Evolutionary conservation across 2,113 vertebrate genomes (phyloP), one percentile per base, ranked within the genome.

Genomic region (Cyprinodon variegatus): DNA sequence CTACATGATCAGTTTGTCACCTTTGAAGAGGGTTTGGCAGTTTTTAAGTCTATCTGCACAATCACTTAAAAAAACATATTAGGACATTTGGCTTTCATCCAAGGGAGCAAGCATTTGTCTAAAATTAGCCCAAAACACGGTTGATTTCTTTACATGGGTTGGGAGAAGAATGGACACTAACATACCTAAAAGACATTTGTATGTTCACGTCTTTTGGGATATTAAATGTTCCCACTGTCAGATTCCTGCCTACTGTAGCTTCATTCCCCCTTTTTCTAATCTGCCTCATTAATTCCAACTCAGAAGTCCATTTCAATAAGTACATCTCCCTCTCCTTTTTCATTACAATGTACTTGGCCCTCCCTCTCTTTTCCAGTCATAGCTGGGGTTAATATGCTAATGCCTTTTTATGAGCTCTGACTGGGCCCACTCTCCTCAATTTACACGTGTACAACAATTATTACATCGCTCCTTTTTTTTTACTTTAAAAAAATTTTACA

Each of bases 361-460:
- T 59, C 70, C 70, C 39, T 63, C 79, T 76, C 63, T 0, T 70
- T 77, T 86, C 84, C 60, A 74, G 89, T 86, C 72, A 79, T 75
- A 1, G 87, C 93, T 85, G 88, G 95, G 95, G 96, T 96, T 97
- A 98, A 96, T 95, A 96, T 96, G 95, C 95, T 96, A 96, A 97
- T 97, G 94, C 94, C 93, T 93, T 96, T 97, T 95, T 93, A 95
- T 95, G 95, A 97, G 96, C 96, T 97, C 96, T 95, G 95, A 94
- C 94, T 90, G 95, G 95, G 94, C 95, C 92, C 90, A 94, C 95
- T 96, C 95, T 96, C 95, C 96, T 96, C 95, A 96, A 96, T 95
- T 96, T 97, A 98, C 96, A 98, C 97, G 96, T 98, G 97, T 97
- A 97, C 96, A 96, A 97, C 96, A 97, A 97, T 98, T 98, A 97